Conservation (phyloP, 2,797 vertebrate genomes). For the Aeoliscus strigatus region DNA sequence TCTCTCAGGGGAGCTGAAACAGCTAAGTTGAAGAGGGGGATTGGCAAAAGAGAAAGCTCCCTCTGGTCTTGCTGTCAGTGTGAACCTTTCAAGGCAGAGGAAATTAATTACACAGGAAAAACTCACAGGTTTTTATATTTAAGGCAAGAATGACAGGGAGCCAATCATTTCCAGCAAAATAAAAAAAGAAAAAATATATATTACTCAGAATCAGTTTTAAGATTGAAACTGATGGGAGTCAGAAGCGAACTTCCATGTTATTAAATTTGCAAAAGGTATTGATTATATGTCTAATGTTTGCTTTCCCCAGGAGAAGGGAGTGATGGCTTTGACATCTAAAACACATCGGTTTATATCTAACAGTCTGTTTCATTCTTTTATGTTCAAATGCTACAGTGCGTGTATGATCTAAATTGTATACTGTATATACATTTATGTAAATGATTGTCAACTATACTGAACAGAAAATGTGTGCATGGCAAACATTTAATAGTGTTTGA, state of each 20-base stretch:
- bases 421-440: too few relatives aligned
- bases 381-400: constrained; percentile 10
- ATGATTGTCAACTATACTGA: too few relatives aligned
- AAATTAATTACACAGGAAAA: constrained; percentile 60
- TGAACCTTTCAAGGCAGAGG: constrained; percentile 38
- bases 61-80: constrained; percentile 64
- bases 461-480: constrained; percentile 12
- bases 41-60: constrained; percentile 55
- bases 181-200: too few relatives aligned
- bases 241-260: constrained; percentile 46
- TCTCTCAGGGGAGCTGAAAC: constrained; percentile 47
- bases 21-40: constrained; percentile 40
- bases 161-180: constrained; percentile 32
- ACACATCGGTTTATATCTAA: constrained; percentile 25
- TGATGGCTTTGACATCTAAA: constrained; percentile 55
- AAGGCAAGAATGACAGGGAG: constrained; percentile 36
- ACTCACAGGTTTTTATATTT: constrained; percentile 52
- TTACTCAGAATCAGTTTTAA: constrained; percentile 26
- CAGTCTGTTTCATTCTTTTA: constrained; percentile 12
- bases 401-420: constrained; percentile 9
- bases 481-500: constrained; percentile 19
- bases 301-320: constrained; percentile 39
- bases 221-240: constrained; percentile 40
- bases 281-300: constrained; percentile 62
- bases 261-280: constrained; percentile 69